Conservation (phyloP, 2,113 vertebrate species). For the Sigmodon hispidus region DNA sequence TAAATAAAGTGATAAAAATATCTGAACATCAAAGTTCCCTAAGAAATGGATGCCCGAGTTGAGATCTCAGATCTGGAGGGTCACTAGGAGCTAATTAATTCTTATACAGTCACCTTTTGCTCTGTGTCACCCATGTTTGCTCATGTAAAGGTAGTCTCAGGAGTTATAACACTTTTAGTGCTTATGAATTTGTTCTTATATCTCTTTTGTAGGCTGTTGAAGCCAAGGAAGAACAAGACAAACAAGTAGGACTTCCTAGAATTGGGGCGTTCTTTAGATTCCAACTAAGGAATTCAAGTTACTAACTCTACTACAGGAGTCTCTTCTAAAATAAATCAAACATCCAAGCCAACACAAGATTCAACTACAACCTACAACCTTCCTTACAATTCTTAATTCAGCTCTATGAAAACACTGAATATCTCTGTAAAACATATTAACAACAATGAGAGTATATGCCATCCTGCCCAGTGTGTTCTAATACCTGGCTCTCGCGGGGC, state of each 20-base stretch:
- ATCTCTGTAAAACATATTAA: neutral
- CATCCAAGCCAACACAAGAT: neutral
- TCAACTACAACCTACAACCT: neutral
- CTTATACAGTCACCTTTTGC: neutral
- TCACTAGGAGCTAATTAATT: neutral
- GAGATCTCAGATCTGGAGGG: neutral
- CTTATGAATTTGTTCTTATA: slow-evolving; percentile 5
- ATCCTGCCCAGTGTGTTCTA: slow-evolving; percentile 32
- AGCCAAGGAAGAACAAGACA: slow-evolving; percentile 88
- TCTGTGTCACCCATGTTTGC: neutral
- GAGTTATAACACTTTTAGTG: neutral
- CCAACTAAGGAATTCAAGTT: slow-evolving; percentile 34
- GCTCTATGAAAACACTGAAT: neutral
- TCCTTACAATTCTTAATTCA: neutral
- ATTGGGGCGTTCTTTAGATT: slow-evolving; percentile 80
- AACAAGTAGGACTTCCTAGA: slow-evolving; percentile 64
- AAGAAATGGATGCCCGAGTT: neutral
- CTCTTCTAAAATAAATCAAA: slow-evolving; percentile 47
- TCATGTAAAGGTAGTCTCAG: neutral
- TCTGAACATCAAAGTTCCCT: neutral
- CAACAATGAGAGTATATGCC: neutral
- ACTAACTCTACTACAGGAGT: neutral
- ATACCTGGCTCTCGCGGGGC: no score
- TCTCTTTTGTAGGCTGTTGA: slow-evolving; percentile 85
- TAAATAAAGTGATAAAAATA: neutral